phyloP scores from a whole-genome alignment of 2,888 invertebrate genomes.

The Gibbula magus region DNA sequence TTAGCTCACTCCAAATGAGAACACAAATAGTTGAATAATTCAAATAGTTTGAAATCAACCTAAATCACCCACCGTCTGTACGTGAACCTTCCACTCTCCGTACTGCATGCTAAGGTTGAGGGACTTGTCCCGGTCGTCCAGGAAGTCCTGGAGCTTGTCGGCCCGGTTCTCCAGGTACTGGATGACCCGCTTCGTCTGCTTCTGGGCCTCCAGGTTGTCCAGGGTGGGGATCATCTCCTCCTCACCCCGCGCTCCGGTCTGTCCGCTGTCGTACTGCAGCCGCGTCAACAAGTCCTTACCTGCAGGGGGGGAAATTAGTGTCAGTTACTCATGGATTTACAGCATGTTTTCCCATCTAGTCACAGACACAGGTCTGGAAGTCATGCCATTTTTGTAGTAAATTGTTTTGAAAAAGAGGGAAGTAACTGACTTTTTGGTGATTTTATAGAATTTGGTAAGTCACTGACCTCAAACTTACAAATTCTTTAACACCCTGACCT shows the following conservation, averaged over 20 bases:
- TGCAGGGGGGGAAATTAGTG: slow-evolving; percentile 27
- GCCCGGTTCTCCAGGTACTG: slow-evolving; percentile 68
- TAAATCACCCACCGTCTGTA: slow-evolving; percentile 59
- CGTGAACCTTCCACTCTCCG: slow-evolving; percentile 58
- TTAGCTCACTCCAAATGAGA: too few relatives aligned
- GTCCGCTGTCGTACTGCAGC: slow-evolving; percentile 56
- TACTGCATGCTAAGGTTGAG: slow-evolving; percentile 59
- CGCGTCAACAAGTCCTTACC: slow-evolving; percentile 66
- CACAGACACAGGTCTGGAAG: too few relatives aligned
- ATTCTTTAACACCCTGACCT: too few relatives aligned
- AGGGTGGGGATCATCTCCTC: slow-evolving; percentile 62
- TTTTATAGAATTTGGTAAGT: too few relatives aligned
- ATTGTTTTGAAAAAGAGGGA: too few relatives aligned
- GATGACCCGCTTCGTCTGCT: slow-evolving; percentile 63
- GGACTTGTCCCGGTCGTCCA: slow-evolving; percentile 57
- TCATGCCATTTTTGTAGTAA: too few relatives aligned
- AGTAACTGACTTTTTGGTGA: too few relatives aligned
- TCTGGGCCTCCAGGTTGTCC: slow-evolving; percentile 68
- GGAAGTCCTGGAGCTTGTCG: slow-evolving; percentile 63
- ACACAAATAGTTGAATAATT: too few relatives aligned
- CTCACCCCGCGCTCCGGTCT: slow-evolving; percentile 43
- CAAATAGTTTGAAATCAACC: background rate
- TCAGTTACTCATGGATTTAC: too few relatives aligned
- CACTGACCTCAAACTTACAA: too few relatives aligned
- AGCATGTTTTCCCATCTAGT: too few relatives aligned